These are phyloP conservation scores for Torymus texanus DNA, from an alignment of 2,888 invertebrate genomes.

Conservation along the genomic window DNA sequence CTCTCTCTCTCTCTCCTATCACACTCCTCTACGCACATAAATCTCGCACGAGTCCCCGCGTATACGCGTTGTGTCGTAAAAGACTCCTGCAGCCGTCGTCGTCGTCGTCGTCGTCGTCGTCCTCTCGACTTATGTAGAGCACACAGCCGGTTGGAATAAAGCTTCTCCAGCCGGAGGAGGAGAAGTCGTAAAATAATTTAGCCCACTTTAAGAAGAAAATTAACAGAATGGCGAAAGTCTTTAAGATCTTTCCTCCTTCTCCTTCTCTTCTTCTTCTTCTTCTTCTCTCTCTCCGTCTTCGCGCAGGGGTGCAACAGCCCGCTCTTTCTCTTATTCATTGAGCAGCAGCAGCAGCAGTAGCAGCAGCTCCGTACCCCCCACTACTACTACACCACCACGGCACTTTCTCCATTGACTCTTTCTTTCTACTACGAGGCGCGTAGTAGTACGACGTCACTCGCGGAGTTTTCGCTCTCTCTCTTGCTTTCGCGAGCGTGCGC, in stretches of 20 bases:
- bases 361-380: conserved; percentile 53
- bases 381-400: conserved; percentile 59
- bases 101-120: background rate
- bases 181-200: conserved; percentile 72
- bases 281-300: conserved; percentile 45
- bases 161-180: conserved; percentile 25
- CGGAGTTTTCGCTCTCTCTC: background rate
- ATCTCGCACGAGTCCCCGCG: conserved; percentile 2
- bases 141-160: conserved; percentile 13
- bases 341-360: conserved; percentile 62
- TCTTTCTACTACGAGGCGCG: conserved; percentile 73
- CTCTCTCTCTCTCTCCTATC: too few relatives aligned
- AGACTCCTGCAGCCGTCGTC: conserved; percentile 22
- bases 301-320: conserved; percentile 49
- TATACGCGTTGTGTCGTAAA: conserved; percentile 25
- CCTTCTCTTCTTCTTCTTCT: conserved; percentile 58
- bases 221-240: conserved; percentile 74
- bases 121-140: conserved; percentile 51
- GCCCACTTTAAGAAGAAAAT: conserved; percentile 73
- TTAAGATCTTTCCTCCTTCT: conserved; percentile 69
- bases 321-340: conserved; percentile 71
- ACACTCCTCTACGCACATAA: conserved; percentile 13
- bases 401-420: conserved; percentile 76
- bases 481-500: conserved; percentile 12
- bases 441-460: conserved; percentile 53